Evolutionary conservation across 2,113 vertebrate genomes (phyloP).

Genomic region (Cavia aperea): DNA sequence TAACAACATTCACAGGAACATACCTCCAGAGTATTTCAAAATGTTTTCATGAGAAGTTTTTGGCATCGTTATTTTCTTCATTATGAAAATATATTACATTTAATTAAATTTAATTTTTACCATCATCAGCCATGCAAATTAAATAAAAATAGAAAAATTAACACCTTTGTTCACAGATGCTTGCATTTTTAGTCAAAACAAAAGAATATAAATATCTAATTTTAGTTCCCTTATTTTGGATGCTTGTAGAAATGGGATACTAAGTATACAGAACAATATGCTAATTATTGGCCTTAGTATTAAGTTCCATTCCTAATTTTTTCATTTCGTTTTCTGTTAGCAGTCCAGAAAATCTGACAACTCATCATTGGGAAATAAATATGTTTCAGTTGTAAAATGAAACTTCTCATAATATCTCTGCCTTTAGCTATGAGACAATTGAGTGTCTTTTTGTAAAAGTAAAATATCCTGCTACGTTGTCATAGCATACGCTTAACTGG

Average conservation of each 20-base stretch:
- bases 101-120: slow-evolving; percentile 22
- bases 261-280: not conserved
- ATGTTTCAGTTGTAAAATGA: not conserved
- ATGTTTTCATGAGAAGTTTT: not conserved
- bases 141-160: not conserved
- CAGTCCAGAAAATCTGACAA: not conserved
- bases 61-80: slow-evolving; percentile 13
- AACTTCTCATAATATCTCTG: not conserved
- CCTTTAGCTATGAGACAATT: not conserved
- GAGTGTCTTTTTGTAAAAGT: slow-evolving; percentile 21
- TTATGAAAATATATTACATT: slow-evolving; percentile 22
- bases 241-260: not conserved
- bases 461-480: not conserved
- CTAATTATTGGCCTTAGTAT: not conserved
- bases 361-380: not conserved
- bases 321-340: slow-evolving; percentile 12
- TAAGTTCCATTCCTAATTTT: not conserved
- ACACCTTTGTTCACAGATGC: not conserved
- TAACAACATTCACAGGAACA: not conserved
- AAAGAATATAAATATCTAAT: not conserved
- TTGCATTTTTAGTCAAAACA: not conserved
- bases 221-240: not conserved
- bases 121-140: not conserved
- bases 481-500: slow-evolving; percentile 41
- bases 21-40: not conserved